Percentiles rank a stretch among this genome's conserved stretches.
Evolutionary conservation across 1,140 invertebrate genomes (phyloP).

Genomic region (Riptortus pedestris): DNA sequence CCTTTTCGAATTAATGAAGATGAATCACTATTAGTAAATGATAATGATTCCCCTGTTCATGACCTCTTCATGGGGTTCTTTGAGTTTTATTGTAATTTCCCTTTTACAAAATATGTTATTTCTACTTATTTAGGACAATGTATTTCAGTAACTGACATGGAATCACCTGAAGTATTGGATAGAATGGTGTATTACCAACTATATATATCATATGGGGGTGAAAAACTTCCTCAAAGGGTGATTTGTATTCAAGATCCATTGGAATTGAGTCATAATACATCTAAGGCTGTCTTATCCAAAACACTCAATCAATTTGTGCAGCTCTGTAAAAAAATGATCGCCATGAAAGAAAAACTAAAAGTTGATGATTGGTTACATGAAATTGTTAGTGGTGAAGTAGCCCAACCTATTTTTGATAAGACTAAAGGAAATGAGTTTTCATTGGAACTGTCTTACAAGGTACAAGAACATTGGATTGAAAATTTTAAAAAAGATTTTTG

Average conservation of each 20-base stretch:
- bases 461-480: too few species aligned
- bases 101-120: constrained; percentile 14
- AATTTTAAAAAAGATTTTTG: too few species aligned
- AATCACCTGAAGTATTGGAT: neutral
- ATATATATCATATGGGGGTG: neutral
- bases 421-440: too few species aligned
- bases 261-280: neutral
- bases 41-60: neutral
- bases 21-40: neutral
- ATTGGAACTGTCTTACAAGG: too few species aligned
- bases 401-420: neutral
- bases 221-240: neutral
- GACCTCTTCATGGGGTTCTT: constrained; percentile 16
- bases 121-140: constrained; percentile 7
- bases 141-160: neutral
- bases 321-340: neutral
- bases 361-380: neutral
- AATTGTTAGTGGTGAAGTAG: neutral
- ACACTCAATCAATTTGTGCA: neutral
- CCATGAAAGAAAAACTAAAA: neutral
- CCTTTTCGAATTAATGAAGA: neutral
- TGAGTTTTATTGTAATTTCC: neutral
- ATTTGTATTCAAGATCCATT: constrained; percentile 17
- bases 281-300: neutral
- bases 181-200: constrained; percentile 3